Percentiles rank a stretch among this genome's conserved stretches.
These are phyloP conservation scores for Eumacrocentrus americanus DNA, from an alignment of 2,888 invertebrate genomes.

Conservation along the genomic window DNA sequence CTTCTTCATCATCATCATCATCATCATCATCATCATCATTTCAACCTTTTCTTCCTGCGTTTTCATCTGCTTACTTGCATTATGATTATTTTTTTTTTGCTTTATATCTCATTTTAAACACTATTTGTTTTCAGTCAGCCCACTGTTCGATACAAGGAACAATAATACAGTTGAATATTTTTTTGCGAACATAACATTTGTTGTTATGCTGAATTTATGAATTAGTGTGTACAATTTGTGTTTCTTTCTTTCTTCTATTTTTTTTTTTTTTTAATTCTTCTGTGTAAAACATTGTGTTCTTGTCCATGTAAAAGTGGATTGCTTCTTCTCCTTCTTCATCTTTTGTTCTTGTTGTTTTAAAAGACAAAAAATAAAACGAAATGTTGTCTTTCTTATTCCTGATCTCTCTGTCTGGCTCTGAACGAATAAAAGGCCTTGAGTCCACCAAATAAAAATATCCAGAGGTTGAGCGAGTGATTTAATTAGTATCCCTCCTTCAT, in stretches of 20 bases:
- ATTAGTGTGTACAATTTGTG: slow-evolving; percentile 15
- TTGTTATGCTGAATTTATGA: slow-evolving; percentile 45
- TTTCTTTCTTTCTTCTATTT: slow-evolving; percentile 28
- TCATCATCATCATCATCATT: no score
- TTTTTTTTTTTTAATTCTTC: slow-evolving; percentile 41
- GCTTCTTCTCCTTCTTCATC: slow-evolving; percentile 25
- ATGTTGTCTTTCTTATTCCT: slow-evolving; percentile 17
- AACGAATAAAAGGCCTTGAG: not conserved
- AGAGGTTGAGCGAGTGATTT: slow-evolving; percentile 15
- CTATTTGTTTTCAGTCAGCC: slow-evolving; percentile 55
- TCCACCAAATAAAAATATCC: slow-evolving; percentile 1
- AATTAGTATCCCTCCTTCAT: not conserved
- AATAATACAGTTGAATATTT: slow-evolving; percentile 61
- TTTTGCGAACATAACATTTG: slow-evolving; percentile 56
- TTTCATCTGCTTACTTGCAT: not conserved
- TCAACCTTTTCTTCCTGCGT: slow-evolving; percentile 24
- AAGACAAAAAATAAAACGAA: no score
- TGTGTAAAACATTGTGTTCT: slow-evolving; percentile 36
- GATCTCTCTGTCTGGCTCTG: not conserved
- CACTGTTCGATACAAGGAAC: slow-evolving; percentile 60
- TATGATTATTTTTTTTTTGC: slow-evolving; percentile 24
- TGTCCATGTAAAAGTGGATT: slow-evolving; percentile 30
- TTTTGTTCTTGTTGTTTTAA: no score
- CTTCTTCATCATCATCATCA: slow-evolving; percentile 24
- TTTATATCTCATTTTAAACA: slow-evolving; percentile 31